A percentile compares a stretch with the other conserved stretches of the same genome.
These are phyloP conservation scores for Hippasteria phrygiana DNA, from an alignment of 53 echinoderm and acorn worm species.

Conservation along the genomic window DNA sequence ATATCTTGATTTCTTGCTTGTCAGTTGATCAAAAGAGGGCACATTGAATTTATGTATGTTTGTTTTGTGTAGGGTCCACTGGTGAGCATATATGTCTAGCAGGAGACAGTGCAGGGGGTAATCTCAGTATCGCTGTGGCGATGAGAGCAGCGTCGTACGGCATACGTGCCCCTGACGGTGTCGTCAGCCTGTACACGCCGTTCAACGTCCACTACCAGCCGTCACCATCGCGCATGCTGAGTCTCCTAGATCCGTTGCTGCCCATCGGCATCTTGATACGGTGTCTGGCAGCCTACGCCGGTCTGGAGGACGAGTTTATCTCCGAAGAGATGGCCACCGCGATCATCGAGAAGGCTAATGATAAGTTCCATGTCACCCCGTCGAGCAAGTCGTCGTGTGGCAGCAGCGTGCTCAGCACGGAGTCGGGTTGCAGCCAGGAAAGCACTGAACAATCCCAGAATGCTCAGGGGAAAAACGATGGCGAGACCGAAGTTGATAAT, in stretches of 20 bases:
- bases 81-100: constrained; percentile 94
- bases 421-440: constrained; percentile 5
- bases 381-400: constrained; percentile 26
- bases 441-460: constrained; percentile 1
- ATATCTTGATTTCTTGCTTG: not conserved
- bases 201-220: constrained; percentile 85
- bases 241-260: constrained; percentile 89
- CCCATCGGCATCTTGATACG: constrained; percentile 90
- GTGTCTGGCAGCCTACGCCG: constrained; percentile 89
- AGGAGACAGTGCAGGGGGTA: constrained; percentile 97
- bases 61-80: constrained; percentile 76
- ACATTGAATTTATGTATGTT: not conserved
- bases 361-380: constrained; percentile 59
- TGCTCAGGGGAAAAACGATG: constrained; percentile 24
- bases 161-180: constrained; percentile 88
- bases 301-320: constrained; percentile 82
- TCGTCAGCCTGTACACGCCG: constrained; percentile 91
- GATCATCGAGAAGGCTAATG: constrained; percentile 77
- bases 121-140: constrained; percentile 89
- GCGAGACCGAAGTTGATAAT: not conserved
- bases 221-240: constrained; percentile 92
- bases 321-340: constrained; percentile 62
- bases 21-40: not conserved
- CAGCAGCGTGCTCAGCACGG: constrained; percentile 15
- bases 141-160: constrained; percentile 98